Evolutionary conservation across 2,888 invertebrate genomes (phyloP).

Genomic region (Tenthredo distinguenda): DNA sequence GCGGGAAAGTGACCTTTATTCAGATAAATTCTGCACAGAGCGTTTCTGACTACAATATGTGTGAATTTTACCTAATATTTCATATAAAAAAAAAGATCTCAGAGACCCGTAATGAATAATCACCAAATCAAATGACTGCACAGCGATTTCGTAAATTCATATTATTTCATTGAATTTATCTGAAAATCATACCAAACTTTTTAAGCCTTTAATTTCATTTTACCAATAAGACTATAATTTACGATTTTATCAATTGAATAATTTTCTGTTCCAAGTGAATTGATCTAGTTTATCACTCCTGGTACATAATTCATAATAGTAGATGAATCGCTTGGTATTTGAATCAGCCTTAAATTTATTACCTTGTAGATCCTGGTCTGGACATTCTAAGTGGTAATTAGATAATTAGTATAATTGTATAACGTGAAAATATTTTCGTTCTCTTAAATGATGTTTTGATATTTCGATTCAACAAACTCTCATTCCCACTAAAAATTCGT

Average conservation of each 20-base stretch:
- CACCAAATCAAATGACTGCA: not conserved
- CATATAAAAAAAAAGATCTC: constrained; percentile 1
- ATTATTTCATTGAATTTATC: not conserved
- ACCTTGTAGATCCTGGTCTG: not conserved
- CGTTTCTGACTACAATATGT: constrained; percentile 61
- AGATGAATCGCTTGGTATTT: not conserved
- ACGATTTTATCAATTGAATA: not conserved
- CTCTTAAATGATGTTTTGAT: not conserved
- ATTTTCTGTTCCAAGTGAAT: not conserved
- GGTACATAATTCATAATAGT: not conserved
- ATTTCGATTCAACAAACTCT: not conserved
- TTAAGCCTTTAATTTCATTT: not conserved
- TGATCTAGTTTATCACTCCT: not conserved
- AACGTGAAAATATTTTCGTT: not conserved
- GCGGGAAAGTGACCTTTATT: constrained; percentile 73
- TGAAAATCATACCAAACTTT: not conserved
- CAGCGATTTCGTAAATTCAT: not conserved
- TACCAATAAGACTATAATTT: not conserved
- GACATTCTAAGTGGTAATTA: not conserved
- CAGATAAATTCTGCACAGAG: constrained; percentile 66
- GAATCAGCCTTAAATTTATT: not conserved
- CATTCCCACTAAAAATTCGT: not conserved
- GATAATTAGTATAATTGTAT: not conserved
- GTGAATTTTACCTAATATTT: constrained; percentile 62
- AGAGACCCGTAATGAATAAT: constrained; percentile 34